Base-by-base conservation (phyloP, 2,797 vertebrate species). In the Semaprochilodus insignis region DNA sequence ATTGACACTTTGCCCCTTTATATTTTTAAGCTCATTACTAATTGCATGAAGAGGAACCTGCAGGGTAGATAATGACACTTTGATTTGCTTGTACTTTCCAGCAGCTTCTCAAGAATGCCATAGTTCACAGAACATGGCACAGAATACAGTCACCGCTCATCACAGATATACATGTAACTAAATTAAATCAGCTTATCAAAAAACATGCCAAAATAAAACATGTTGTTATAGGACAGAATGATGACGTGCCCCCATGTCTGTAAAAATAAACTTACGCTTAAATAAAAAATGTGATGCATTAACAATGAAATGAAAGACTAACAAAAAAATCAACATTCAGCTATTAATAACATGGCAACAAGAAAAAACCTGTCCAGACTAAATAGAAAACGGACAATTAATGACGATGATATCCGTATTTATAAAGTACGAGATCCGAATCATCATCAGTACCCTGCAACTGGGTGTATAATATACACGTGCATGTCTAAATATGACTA, bases 401-500 rank as follows among this genome's bases (percentile, higher is more conserved):
- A 17, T 34, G 62, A 65, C 15, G 6, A 25, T 10, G 27, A 63
- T 27, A 27, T 31, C 27, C n/a, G 16, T 16, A 19, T 51, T 6
- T 71, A 51, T 48, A 51, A 51, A 71, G 25, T 11, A 51, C 27
- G 44, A 72, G 48, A 14, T 52, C n/a, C 40, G 27, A 52, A 52
- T 52, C 48, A 52, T 72, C 48, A 31, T 55, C 23, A 31, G 44
- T 31, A 25, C 23, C 51, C 23, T 51, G 70, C 73, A 44, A n/a
- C 65, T 66, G 34, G 65, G 31, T 16, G 36, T 66, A 57, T 73
- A 82, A 87, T 76, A 67, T 62, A 83, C 80, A 81, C 63, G 76
- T 78, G 62, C 67, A 27, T 63, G 55, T 55, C 76, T 78, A 70
- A 65, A 81, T 80, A 74, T 69, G 78, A 40, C 79, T 51, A 71